phyloP scores from a whole-genome alignment of 2,797 vertebrate genomes.

The Myotis pilosus region DNA sequence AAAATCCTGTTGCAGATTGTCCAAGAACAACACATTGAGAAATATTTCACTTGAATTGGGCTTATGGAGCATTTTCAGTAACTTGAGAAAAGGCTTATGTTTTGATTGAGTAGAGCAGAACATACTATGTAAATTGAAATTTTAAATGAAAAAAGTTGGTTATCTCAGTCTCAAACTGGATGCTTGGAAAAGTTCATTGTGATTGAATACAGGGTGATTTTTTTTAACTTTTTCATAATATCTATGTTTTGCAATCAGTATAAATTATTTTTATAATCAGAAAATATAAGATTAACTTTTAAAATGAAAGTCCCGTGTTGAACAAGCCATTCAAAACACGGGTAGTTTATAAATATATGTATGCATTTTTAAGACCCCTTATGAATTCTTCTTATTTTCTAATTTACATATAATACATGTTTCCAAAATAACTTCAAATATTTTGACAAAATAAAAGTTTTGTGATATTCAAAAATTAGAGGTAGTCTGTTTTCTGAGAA shows the following conservation, averaged over 20 bases:
- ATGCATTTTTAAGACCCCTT: background rate
- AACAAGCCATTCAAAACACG: background rate
- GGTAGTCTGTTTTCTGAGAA: background rate
- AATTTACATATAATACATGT: background rate
- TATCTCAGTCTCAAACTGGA: background rate
- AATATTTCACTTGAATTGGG: background rate
- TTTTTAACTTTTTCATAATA: background rate
- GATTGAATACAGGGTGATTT: background rate
- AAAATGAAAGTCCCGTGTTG: background rate
- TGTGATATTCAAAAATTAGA: background rate
- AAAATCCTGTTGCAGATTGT: background rate
- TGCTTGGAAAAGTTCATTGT: background rate
- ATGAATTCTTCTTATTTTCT: background rate
- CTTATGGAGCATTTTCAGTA: background rate
- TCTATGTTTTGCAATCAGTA: background rate
- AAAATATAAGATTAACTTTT: background rate
- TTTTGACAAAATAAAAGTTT: background rate
- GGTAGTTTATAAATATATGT: background rate
- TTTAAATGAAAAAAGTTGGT: background rate
- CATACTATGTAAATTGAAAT: background rate
- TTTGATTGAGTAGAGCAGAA: background rate
- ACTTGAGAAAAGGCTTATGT: background rate
- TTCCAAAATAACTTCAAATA: background rate
- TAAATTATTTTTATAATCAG: background rate
- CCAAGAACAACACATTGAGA: background rate